These are phyloP conservation scores for Eupithecia dodoneata DNA, from an alignment of 2,888 invertebrate genomes.

Conservation along the genomic window DNA sequence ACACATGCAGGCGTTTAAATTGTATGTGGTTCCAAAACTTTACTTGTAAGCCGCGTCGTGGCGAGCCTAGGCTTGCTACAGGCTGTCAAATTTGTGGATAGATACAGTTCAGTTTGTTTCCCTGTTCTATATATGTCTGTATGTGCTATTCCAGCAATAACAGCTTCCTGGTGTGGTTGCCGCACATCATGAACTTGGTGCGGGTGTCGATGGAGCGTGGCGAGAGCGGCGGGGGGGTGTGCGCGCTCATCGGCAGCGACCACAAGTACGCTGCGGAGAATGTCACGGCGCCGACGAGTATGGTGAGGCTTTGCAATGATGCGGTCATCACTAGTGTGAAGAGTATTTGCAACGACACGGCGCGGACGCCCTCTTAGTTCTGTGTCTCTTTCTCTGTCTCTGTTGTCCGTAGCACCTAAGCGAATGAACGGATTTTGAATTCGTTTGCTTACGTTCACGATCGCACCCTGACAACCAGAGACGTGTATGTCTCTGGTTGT, in stretches of 20 bases:
- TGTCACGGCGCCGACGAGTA: constrained; percentile 34
- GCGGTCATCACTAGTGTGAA: constrained; percentile 26
- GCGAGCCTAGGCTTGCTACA: too few relatives aligned
- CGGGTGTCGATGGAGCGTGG: constrained; percentile 56
- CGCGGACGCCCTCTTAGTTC: background rate
- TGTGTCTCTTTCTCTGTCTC: background rate
- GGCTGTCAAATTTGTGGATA: background rate
- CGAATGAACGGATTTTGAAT: background rate
- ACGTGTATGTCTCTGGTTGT: too few relatives aligned
- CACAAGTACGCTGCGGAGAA: constrained; percentile 29
- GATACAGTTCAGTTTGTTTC: background rate
- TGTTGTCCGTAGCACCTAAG: background rate
- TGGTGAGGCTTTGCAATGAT: constrained; percentile 28
- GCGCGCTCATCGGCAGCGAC: constrained; percentile 61
- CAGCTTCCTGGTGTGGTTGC: constrained; percentile 83
- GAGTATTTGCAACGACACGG: constrained; percentile 15
- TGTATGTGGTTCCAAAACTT: too few relatives aligned
- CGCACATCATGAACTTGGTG: constrained; percentile 82
- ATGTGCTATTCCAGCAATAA: constrained; percentile 72
- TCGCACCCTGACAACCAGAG: too few relatives aligned
- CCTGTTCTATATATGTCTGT: background rate
- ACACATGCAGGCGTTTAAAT: too few relatives aligned
- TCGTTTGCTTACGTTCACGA: too few relatives aligned
- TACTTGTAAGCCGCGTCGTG: too few relatives aligned
- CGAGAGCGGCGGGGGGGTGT: constrained; percentile 61